These are phyloP conservation scores for Anser cygnoides DNA, from an alignment of 2,113 vertebrate genomes.

Conservation along the genomic window DNA sequence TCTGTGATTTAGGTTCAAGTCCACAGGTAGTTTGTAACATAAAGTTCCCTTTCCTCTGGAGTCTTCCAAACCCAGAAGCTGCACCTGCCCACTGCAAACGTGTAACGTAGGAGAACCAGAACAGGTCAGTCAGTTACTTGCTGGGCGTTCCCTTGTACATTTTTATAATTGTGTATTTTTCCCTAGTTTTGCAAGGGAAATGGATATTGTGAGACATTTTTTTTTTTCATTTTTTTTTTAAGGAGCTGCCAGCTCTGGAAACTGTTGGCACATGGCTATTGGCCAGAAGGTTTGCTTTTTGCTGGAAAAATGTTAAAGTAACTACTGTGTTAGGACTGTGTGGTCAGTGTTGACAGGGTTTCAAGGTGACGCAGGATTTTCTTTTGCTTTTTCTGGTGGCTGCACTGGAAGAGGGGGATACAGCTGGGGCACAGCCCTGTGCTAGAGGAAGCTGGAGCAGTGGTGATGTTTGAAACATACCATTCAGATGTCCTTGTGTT, in stretches of 20 bases:
- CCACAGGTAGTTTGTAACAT: not conserved
- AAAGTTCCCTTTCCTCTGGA: not conserved
- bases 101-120: not conserved
- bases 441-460: not conserved
- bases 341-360: not conserved
- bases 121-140: not conserved
- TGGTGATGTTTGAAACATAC: not conserved
- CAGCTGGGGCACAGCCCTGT: not conserved
- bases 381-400: not conserved
- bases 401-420: not conserved
- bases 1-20: not conserved
- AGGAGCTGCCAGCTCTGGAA: not conserved
- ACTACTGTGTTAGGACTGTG: not conserved
- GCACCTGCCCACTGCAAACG: not conserved
- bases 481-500: not conserved
- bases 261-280: not conserved
- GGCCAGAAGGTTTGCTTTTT: not conserved
- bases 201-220: fast-evolving
- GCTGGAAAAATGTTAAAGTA: not conserved
- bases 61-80: not conserved
- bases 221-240: not conserved
- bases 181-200: not conserved
- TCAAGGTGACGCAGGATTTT: not conserved
- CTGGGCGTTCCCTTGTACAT: not conserved
- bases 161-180: not conserved